These are phyloP conservation scores for Monochamus alternatus DNA, from an alignment of 2,888 invertebrate species.

Conservation along the genomic window DNA sequence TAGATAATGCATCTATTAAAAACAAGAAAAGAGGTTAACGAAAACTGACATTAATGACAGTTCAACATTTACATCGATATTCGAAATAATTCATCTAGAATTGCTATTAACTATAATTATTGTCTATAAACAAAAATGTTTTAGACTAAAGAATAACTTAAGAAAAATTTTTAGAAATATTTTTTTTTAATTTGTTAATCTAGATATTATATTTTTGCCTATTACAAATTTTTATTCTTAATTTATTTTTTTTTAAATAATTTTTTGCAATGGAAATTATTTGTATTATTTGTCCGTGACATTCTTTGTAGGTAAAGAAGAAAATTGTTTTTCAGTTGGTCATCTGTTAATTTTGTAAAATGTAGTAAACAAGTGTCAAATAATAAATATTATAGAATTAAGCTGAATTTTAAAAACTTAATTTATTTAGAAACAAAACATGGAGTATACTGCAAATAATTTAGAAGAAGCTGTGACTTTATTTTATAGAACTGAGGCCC, in stretches of 20 bases:
- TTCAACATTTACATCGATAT: background rate
- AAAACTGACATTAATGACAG: background rate
- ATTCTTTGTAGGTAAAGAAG: background rate
- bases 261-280: background rate
- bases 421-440: conserved; percentile 56
- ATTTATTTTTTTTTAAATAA: too few species aligned
- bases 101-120: too few species aligned
- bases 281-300: background rate
- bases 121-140: too few species aligned
- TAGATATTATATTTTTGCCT: too few species aligned
- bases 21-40: background rate
- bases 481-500: conserved; percentile 77
- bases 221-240: too few species aligned
- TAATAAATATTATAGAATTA: conserved; percentile 23
- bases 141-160: too few species aligned
- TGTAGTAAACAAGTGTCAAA: conserved; percentile 41
- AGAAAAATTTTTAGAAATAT: too few species aligned
- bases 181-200: too few species aligned
- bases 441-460: conserved; percentile 79
- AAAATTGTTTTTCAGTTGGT: background rate
- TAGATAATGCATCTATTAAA: background rate
- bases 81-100: too few species aligned
- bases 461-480: conserved; percentile 80
- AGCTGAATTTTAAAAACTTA: conserved; percentile 24
- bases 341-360: conserved; percentile 38